Percentiles rank a stretch among this genome's conserved stretches.
Conservation (phyloP, 1,140 invertebrate genomes). For the Onthophagus taurus region DNA sequence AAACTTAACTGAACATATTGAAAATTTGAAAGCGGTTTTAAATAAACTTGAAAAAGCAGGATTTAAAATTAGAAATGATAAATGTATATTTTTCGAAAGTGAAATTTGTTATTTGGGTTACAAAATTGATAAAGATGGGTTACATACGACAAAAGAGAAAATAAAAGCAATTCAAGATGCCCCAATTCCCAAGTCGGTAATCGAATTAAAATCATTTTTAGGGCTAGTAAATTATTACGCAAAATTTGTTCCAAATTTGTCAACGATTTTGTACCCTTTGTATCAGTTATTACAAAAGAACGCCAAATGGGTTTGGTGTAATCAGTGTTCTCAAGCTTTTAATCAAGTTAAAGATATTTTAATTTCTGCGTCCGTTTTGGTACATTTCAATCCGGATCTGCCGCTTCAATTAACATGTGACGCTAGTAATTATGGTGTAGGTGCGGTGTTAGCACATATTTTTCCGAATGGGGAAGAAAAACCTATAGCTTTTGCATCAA, state of each 20-base stretch:
- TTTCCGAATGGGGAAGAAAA: constrained; percentile 32
- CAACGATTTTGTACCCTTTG: constrained; percentile 21
- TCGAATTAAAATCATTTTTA: constrained; percentile 30
- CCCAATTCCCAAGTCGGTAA: constrained; percentile 23
- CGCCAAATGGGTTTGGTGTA: too few species aligned
- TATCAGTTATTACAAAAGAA: constrained; percentile 22
- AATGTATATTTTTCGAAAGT: constrained; percentile 12
- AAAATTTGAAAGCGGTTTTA: constrained; percentile 1
- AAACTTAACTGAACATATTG: constrained; percentile 2
- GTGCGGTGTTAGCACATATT: too few species aligned
- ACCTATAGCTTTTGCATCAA: constrained; percentile 43
- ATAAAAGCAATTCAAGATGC: constrained; percentile 24
- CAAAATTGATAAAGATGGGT: constrained; percentile 9
- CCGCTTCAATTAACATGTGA: constrained; percentile 40
- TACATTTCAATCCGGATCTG: constrained; percentile 34
- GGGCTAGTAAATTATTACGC: constrained; percentile 34
- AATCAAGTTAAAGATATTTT: constrained; percentile 26
- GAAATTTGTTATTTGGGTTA: constrained; percentile 10
- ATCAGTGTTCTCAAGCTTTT: too few species aligned
- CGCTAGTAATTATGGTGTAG: constrained; percentile 40
- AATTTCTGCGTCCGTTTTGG: constrained; percentile 22
- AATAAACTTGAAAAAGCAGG: background rate
- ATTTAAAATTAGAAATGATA: constrained; percentile 8
- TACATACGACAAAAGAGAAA: constrained; percentile 15
- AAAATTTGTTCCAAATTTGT: constrained; percentile 24